Percentiles rank a stretch among this genome's conserved stretches.
Conservation (phyloP, 2,888 invertebrate genomes). For the Chrysolina americana region DNA sequence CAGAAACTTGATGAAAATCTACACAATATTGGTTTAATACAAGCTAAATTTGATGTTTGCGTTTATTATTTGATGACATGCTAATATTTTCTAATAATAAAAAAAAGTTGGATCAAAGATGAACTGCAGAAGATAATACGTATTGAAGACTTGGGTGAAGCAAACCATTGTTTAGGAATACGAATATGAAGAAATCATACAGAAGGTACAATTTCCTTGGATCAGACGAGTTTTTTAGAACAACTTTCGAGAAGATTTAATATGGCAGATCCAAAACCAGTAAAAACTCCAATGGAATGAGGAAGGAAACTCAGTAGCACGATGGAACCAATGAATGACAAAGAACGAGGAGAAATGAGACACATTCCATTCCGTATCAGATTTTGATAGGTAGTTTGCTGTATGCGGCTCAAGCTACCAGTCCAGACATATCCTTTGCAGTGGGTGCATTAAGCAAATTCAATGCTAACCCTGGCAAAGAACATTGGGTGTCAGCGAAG, state of each 20-base stretch:
- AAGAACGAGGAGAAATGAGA: no score
- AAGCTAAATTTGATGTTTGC: neutral
- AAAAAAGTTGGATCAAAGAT: neutral
- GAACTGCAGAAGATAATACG: neutral
- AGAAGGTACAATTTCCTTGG: neutral
- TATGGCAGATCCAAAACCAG: neutral
- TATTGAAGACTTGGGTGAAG: slow-evolving; percentile 1
- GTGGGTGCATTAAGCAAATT: no score
- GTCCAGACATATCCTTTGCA: no score
- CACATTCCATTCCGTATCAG: no score
- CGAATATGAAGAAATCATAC: neutral
- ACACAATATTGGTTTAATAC: neutral
- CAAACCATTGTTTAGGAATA: neutral
- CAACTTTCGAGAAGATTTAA: neutral
- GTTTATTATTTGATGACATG: slow-evolving; percentile 10
- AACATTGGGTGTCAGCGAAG: no score
- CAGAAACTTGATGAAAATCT: neutral
- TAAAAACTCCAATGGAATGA: neutral
- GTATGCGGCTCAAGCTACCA: no score
- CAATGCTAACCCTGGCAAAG: no score
- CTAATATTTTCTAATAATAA: slow-evolving; percentile 1
- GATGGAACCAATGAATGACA: no score
- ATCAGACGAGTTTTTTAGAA: neutral
- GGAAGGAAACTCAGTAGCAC: no score
- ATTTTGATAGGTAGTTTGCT: no score